These are phyloP conservation scores for Sturnira hondurensis DNA, from an alignment of 2,113 vertebrate genomes.

Conservation along the genomic window DNA sequence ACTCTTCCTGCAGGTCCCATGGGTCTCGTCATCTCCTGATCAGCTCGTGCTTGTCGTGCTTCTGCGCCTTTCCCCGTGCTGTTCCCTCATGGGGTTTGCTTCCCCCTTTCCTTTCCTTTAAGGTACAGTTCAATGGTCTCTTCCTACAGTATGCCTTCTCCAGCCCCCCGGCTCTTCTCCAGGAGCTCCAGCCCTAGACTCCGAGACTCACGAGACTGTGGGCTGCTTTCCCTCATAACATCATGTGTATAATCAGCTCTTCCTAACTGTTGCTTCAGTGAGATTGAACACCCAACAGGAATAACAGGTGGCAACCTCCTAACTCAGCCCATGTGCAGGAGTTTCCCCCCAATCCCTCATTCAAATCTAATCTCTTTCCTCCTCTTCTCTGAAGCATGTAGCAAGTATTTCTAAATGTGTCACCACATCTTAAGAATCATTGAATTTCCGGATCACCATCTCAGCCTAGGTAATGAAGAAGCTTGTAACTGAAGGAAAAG, in stretches of 20 bases:
- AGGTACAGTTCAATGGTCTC: too few relatives aligned
- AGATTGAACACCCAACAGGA: background rate
- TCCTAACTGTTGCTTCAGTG: background rate
- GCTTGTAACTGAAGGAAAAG: background rate
- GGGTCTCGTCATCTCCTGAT: background rate
- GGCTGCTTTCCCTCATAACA: background rate
- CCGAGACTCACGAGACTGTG: background rate
- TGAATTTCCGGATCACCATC: background rate
- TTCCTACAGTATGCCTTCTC: background rate
- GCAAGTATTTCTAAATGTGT: background rate
- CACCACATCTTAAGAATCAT: background rate
- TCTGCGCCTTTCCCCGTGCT: background rate
- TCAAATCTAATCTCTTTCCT: background rate
- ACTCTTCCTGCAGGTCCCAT: rapidly evolving
- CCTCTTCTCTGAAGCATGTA: background rate
- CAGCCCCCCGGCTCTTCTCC: background rate
- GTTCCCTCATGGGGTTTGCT: background rate
- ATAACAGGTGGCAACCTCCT: background rate
- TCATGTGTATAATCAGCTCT: background rate
- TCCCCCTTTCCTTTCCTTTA: too few relatives aligned
- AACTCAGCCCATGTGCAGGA: background rate
- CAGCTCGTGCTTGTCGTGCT: rapidly evolving
- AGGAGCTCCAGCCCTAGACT: background rate
- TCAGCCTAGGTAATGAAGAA: background rate
- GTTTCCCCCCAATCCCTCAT: background rate